Evolutionary conservation across 1,140 invertebrate species (phyloP).

Genomic region (Drosophila busckii): DNA sequence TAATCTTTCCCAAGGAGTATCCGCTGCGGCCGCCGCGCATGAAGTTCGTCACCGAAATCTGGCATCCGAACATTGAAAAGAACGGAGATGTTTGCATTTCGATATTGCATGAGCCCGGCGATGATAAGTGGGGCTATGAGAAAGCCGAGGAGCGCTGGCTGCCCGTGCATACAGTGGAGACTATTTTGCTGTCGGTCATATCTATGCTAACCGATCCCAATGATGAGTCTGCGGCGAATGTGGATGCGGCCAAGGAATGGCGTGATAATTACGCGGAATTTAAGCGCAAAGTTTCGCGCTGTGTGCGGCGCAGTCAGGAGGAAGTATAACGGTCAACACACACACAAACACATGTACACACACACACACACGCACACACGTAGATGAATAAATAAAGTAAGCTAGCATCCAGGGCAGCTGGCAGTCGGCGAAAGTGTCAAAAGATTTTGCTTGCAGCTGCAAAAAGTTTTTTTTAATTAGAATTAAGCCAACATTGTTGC

Average conservation of each 20-base stretch:
- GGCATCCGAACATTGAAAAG: constrained; percentile 99
- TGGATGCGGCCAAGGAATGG: constrained; percentile 91
- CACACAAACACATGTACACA: background rate
- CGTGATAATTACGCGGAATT: constrained; percentile 95
- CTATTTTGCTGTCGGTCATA: constrained; percentile 98
- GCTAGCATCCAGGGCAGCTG: background rate
- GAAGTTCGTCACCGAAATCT: constrained; percentile 99
- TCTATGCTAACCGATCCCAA: constrained; percentile 99
- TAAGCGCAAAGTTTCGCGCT: constrained; percentile 97
- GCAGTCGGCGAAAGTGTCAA: constrained; percentile 19
- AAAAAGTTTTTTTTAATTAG: constrained; percentile 24
- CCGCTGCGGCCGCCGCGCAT: constrained; percentile 98
- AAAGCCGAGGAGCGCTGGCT: constrained; percentile 99
- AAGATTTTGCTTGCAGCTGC: too few species aligned
- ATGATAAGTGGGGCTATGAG: constrained; percentile 97
- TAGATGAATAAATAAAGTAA: background rate
- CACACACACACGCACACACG: background rate
- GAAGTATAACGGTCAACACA: constrained; percentile 28
- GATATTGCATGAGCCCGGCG: constrained; percentile 98
- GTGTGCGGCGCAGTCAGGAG: constrained; percentile 90
- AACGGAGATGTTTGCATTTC: constrained; percentile 99
- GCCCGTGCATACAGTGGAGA: constrained; percentile 99
- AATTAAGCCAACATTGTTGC: constrained; percentile 37
- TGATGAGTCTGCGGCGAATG: constrained; percentile 99
- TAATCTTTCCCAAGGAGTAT: constrained; percentile 99